Base-by-base conservation (phyloP, 2,797 vertebrate species). In the Pristis pectinata region DNA sequence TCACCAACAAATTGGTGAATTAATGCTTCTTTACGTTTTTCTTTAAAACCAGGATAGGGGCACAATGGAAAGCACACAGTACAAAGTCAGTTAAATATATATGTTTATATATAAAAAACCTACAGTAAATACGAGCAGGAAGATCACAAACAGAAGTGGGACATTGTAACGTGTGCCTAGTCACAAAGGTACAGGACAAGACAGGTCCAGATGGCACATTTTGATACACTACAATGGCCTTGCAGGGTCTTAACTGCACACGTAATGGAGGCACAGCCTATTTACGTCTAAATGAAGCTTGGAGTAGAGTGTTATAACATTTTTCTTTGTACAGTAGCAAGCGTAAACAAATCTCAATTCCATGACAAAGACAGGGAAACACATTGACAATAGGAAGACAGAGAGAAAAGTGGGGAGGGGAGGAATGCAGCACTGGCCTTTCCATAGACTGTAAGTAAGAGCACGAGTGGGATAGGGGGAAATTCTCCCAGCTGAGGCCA, bases 11-110 rank as follows among this genome's bases (percentile, higher is more conserved):
- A 97, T 96, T 96, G 96, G 95, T 97, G 97, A 94, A 95, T 95
- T 96, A 97, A 97, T 96, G 96, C 96, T 95, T 96, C 95, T 56
- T 74, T 95, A 95, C 95, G 22, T 94, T 91, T 94, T 92, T 96
- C 95, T 97, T 97, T 97, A 97, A 97, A 97, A 98, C 98, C 97
- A 97, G 97, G 87, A 41, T 92, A 92, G 70, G 94, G 94, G 94
- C 97, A 96, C 97, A 97, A 97, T 97, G 97, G 98, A 97, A 97
- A 97, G 97, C 97, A 98, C 97, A 98, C 96, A 98, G 97, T 97
- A 96, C 97, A 97, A 97, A 97, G 96, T 97, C 94, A 91, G 87
- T 91, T 91, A 91, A 77, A 94, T 96, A 97, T 98, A 97, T 97
- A 97, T 96, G 97, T 96, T 97, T 96, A 95, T 85, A 91, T 91